phyloP scores from a whole-genome alignment of 2,113 vertebrate species.

The Dipodomys stephensi region DNA sequence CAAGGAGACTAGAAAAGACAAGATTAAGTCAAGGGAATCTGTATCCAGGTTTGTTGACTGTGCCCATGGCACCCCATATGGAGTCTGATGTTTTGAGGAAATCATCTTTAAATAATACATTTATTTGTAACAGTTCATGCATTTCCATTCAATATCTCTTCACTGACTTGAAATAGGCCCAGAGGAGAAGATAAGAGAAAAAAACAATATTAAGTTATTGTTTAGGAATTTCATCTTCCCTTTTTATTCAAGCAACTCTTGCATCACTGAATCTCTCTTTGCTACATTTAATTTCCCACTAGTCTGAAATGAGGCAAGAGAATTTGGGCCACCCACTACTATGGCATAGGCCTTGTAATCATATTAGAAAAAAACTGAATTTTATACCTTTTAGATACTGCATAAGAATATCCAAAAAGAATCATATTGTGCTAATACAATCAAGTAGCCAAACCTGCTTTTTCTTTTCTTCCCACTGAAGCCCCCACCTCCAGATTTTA shows the following conservation, averaged over 20 bases:
- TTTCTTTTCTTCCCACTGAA: no score
- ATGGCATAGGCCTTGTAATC: constrained; percentile 5
- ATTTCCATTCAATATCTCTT: constrained; percentile 55
- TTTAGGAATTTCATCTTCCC: constrained; percentile 49
- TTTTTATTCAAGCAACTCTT: constrained; percentile 51
- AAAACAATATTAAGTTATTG: constrained; percentile 16
- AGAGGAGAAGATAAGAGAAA: constrained; percentile 48
- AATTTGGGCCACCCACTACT: not conserved
- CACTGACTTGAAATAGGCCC: constrained; percentile 23
- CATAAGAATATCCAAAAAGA: constrained; percentile 25
- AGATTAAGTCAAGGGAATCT: not conserved
- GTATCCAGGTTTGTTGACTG: not conserved
- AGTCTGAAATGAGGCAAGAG: constrained; percentile 53
- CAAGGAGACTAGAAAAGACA: not conserved
- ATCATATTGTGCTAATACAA: not conserved
- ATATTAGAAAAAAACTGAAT: constrained; percentile 42
- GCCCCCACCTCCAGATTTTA: no score
- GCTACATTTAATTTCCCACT: constrained; percentile 26
- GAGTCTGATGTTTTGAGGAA: constrained; percentile 4
- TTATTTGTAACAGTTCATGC: constrained; percentile 52
- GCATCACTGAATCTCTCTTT: constrained; percentile 39
- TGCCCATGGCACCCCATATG: not conserved
- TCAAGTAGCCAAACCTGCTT: not conserved
- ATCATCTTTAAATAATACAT: constrained; percentile 40
- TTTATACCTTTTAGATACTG: not conserved